phyloP scores from a whole-genome alignment of 1,140 invertebrate species.

The Neoseiulus cucumeris region DNA sequence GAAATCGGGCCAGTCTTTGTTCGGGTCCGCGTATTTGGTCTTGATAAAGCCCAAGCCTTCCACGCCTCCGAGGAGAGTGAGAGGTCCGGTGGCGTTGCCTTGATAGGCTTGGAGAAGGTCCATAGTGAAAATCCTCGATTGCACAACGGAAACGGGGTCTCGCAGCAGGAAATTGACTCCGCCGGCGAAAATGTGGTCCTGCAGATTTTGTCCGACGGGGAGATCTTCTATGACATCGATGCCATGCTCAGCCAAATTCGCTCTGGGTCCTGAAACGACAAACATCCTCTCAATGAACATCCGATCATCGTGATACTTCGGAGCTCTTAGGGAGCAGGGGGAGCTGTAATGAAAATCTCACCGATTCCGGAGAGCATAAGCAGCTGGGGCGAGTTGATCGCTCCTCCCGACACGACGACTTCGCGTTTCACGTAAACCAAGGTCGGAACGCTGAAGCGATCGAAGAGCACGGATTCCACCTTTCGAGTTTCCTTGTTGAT shows the following conservation, averaged over 20 bases:
- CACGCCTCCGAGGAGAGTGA: constrained; percentile 29
- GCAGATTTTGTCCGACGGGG: constrained; percentile 62
- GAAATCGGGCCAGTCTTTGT: constrained; percentile 49
- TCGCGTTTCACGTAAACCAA: constrained; percentile 36
- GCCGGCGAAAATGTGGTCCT: constrained; percentile 26
- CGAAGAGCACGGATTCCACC: not conserved
- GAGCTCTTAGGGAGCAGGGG: not conserved
- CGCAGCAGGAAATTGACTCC: constrained; percentile 21
- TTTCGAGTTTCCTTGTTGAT: not conserved
- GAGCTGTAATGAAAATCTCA: not conserved
- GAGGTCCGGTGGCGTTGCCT: constrained; percentile 20
- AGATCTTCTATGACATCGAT: constrained; percentile 37
- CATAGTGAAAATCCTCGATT: constrained; percentile 19
- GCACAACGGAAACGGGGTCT: constrained; percentile 19
- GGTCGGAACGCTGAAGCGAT: not conserved
- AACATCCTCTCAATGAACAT: not conserved
- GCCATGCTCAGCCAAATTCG: constrained; percentile 15
- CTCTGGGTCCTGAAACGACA: constrained; percentile 11
- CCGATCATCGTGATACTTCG: no score
- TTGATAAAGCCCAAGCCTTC: constrained; percentile 64
- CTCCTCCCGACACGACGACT: constrained; percentile 55
- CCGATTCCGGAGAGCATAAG: constrained; percentile 19
- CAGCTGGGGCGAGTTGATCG: constrained; percentile 31
- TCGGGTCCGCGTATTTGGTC: constrained; percentile 49
- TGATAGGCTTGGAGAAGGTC: constrained; percentile 10